Percentiles rank a stretch among this genome's conserved stretches.
These are phyloP conservation scores for Phocoena sinus DNA, from an alignment of 2,113 vertebrate species.

Conservation along the genomic window DNA sequence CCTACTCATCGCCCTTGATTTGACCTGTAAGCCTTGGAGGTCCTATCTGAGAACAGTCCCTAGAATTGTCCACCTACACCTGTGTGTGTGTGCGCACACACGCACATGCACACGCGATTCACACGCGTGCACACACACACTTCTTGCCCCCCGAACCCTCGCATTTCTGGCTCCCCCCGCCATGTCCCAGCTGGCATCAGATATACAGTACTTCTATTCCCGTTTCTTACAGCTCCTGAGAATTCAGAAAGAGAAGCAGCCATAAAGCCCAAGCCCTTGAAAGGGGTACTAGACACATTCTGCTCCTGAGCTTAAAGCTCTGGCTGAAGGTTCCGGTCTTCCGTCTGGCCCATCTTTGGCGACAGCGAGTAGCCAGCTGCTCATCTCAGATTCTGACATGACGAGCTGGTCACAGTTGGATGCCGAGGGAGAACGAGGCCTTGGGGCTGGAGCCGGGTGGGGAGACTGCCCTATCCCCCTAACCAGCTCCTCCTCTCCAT, in stretches of 20 bases:
- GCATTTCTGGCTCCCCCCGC: background rate
- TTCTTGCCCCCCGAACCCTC: background rate
- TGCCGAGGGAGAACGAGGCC: background rate
- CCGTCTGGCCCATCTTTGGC: background rate
- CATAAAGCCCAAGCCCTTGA: background rate
- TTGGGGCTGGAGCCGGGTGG: background rate
- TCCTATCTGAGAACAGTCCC: background rate
- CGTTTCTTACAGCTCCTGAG: background rate
- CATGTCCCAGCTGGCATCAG: background rate
- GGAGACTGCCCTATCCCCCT: background rate
- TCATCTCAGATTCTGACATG: background rate
- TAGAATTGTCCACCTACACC: background rate
- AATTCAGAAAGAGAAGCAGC: background rate
- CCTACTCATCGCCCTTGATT: background rate
- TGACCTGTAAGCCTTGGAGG: background rate
- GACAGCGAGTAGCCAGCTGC: background rate
- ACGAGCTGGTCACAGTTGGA: background rate
- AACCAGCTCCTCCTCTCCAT: background rate
- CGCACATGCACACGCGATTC: accelerated
- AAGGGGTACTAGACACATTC: background rate
- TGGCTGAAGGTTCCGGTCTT: background rate
- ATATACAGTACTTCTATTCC: background rate
- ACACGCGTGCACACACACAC: too few species aligned
- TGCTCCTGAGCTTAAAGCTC: background rate
- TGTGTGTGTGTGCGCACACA: accelerated